Conservation (phyloP, 2,888 invertebrate species). For the Esperia sulphurella region DNA sequence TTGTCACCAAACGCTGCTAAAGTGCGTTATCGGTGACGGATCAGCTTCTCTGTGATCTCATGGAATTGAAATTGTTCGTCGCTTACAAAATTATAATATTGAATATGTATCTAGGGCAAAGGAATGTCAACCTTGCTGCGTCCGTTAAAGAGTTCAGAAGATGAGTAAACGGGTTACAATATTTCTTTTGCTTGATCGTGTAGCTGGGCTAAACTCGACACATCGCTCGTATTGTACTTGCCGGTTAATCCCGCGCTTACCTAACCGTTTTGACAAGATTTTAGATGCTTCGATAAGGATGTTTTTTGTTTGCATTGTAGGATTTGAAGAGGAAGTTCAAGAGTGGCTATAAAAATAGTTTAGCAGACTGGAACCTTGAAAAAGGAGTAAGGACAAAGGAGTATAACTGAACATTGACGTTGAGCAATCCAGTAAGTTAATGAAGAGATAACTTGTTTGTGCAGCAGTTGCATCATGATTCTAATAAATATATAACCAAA, state of each 20-base stretch:
- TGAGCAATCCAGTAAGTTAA: neutral
- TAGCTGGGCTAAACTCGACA: constrained; percentile 32
- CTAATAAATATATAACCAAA: neutral
- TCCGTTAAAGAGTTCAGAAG: constrained; percentile 15
- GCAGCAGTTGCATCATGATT: neutral
- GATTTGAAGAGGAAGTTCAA: neutral
- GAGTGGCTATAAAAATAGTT: neutral
- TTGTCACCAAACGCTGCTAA: constrained; percentile 69
- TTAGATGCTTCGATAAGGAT: constrained; percentile 58
- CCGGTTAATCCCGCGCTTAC: constrained; percentile 71
- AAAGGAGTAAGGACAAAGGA: too few relatives aligned
- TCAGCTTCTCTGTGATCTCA: constrained; percentile 66
- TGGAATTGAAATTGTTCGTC: constrained; percentile 67
- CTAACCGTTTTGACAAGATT: constrained; percentile 77
- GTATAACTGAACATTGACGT: too few relatives aligned
- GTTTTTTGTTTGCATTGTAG: constrained; percentile 19
- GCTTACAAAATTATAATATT: constrained; percentile 41
- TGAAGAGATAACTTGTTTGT: neutral
- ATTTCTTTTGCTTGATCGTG: constrained; percentile 24
- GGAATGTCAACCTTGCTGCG: constrained; percentile 31
- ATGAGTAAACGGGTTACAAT: constrained; percentile 12
- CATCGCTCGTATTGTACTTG: constrained; percentile 70
- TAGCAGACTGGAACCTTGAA: too few relatives aligned
- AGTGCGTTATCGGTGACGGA: constrained; percentile 73
- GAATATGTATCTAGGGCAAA: constrained; percentile 1